Evolutionary conservation across 2,888 invertebrate species (phyloP), one percentile per base, ranked within the genome.

Genomic region (Cepaea hortensis): DNA sequence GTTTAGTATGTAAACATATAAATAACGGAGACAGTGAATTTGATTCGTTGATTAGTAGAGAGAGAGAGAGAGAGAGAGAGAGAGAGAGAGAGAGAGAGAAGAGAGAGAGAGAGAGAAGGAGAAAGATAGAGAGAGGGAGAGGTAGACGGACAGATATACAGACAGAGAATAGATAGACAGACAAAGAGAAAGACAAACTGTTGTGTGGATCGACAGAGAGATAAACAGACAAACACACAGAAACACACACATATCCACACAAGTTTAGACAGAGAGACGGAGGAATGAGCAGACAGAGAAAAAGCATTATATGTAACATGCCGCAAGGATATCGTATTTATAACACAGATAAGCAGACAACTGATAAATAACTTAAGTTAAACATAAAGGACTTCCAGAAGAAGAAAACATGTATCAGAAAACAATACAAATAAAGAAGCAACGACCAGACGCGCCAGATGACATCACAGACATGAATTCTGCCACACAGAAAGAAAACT

Each of bases 51-150:
- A 35, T 35, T 35, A 35, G 35, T 0, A 35, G 35, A 35, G 35
- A 65, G 65, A 68, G 11, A 1, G 13, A 20, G n/a, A 15, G 68
- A 68, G 18, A n/a, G n/a, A n/a, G 68, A 18, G 5, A n/a, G n/a
- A 65, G 68, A 18, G n/a, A n/a, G n/a, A 68, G 68, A 68, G n/a
- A 68, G n/a, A 68, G 68, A 68, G n/a, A n/a, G n/a, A 68, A 68
- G 68, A 68, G n/a, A 68, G 68, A 68, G n/a, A 68, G 68, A 68
- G n/a, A 68, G 68, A 68, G n/a, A n/a, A 3, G 4, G 68, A 20
- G n/a, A n/a, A 3, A 68, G 68, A 68, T 1, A n/a, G n/a, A 68
- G 68, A 68, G n/a, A 68, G n/a, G 3, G n/a, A 68, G 68, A 68
- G n/a, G 4, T 0, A 68, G 68, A 68, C 18, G 13, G 68, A 68